Evolutionary conservation across 2,113 vertebrate species (phyloP).

Genomic region (Physeter macrocephalus): DNA sequence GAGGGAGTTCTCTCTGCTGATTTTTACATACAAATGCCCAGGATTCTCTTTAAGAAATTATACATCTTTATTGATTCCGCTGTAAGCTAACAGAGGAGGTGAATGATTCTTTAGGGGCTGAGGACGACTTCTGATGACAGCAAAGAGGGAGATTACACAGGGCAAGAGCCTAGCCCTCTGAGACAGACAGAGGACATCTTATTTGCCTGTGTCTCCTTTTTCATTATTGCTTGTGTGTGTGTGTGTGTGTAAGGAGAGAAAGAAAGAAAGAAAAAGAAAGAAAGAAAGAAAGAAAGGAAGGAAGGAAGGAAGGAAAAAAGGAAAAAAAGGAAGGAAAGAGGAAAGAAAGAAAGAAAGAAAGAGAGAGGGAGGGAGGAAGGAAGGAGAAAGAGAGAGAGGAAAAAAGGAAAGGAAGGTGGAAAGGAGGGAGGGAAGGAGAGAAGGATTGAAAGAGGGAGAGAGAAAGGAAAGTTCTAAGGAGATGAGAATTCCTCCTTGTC

Average conservation of each 20-base stretch:
- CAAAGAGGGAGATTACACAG: accelerated
- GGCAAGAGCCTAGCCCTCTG: not conserved
- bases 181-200: not conserved
- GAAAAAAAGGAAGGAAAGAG: too few relatives aligned
- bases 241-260: not conserved
- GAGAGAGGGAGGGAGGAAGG: too few relatives aligned
- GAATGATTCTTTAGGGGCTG: not conserved
- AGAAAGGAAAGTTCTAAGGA: too few relatives aligned
- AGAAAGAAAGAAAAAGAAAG: not conserved
- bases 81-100: not conserved
- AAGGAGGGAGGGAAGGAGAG: not conserved
- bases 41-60: not conserved
- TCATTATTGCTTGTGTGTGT: not conserved
- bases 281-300: not conserved
- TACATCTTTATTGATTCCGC: not conserved
- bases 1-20: not conserved
- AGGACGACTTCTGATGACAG: not conserved
- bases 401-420: not conserved
- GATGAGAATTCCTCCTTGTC: not conserved
- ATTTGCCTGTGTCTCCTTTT: not conserved
- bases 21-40: not conserved
- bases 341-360: not conserved
- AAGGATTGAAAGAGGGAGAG: too few relatives aligned
- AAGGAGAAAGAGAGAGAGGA: accelerated
- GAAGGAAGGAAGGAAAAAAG: not conserved